Percentiles rank a stretch among this genome's conserved stretches.
These are phyloP conservation scores for Dorcus hopei DNA, from an alignment of 2,888 invertebrate genomes.

Conservation along the genomic window DNA sequence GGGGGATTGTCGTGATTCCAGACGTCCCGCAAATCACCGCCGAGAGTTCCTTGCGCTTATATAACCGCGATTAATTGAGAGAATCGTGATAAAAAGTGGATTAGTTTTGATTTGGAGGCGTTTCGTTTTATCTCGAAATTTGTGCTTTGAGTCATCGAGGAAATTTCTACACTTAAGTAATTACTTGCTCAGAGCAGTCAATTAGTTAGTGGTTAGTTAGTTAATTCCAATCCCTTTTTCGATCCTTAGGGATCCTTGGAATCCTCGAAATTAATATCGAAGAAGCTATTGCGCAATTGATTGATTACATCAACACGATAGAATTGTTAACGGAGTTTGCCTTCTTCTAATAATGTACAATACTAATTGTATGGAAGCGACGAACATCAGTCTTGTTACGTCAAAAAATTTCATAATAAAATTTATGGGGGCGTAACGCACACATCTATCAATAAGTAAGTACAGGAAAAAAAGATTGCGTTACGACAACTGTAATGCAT, in stretches of 20 bases:
- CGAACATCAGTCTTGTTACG: conserved; percentile 1
- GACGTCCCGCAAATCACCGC: conserved; percentile 1
- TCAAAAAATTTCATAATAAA: conserved; percentile 7
- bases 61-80: conserved; percentile 7
- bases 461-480: background rate
- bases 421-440: background rate
- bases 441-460: background rate
- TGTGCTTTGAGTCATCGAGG: no score
- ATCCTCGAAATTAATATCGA: no score
- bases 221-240: no score
- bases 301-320: no score
- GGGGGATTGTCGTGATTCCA: background rate
- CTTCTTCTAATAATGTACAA: background rate
- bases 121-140: background rate
- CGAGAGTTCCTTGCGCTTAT: conserved; percentile 6
- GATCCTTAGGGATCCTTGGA: no score
- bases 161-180: no score
- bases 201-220: no score
- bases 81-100: conserved; percentile 2
- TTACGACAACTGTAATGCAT: conserved; percentile 6
- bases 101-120: background rate
- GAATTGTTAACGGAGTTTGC: no score
- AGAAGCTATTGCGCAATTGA: no score
- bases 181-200: no score
- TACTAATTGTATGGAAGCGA: background rate